A percentile compares a stretch with the other conserved stretches of the same genome.
phyloP scores from a whole-genome alignment of 2,797 vertebrate species.

The Taenioides sp. region DNA sequence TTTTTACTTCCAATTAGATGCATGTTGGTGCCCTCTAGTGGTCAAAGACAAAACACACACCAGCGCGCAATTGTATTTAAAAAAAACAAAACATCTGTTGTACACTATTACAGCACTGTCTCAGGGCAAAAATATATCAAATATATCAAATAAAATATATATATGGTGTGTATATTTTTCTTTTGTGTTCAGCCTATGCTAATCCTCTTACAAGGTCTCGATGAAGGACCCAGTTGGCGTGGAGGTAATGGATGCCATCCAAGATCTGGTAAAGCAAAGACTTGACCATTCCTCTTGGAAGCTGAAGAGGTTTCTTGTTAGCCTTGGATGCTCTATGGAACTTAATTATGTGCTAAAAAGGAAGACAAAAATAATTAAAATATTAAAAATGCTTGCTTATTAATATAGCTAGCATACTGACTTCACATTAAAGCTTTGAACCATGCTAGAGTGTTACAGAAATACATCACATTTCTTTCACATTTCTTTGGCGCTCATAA shows the following conservation, averaged over 20 bases:
- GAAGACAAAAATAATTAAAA: conserved; percentile 12
- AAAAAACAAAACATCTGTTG: neutral
- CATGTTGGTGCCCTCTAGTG: conserved; percentile 61
- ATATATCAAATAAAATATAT: neutral
- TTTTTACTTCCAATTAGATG: neutral
- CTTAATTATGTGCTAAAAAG: conserved; percentile 97
- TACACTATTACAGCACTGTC: neutral
- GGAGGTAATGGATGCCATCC: conserved; percentile 99
- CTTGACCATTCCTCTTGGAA: conserved; percentile 99
- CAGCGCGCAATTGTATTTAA: neutral
- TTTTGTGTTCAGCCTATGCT: conserved; percentile 1
- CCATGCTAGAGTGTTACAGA: neutral
- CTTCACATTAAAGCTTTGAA: neutral
- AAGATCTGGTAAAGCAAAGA: conserved; percentile 99
- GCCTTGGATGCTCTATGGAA: conserved; percentile 99
- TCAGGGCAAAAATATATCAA: neutral
- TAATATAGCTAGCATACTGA: neutral
- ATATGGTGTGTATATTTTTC: conserved; percentile 9
- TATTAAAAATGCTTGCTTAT: neutral
- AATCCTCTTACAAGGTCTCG: conserved; percentile 95
- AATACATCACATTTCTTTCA: neutral
- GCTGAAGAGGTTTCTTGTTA: conserved; percentile 99
- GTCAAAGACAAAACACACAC: conserved; percentile 20
- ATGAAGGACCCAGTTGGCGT: conserved; percentile 99
- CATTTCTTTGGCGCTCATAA: neutral